Evolutionary conservation across 1,140 invertebrate genomes (phyloP).

Genomic region (Anastatus disparis): DNA sequence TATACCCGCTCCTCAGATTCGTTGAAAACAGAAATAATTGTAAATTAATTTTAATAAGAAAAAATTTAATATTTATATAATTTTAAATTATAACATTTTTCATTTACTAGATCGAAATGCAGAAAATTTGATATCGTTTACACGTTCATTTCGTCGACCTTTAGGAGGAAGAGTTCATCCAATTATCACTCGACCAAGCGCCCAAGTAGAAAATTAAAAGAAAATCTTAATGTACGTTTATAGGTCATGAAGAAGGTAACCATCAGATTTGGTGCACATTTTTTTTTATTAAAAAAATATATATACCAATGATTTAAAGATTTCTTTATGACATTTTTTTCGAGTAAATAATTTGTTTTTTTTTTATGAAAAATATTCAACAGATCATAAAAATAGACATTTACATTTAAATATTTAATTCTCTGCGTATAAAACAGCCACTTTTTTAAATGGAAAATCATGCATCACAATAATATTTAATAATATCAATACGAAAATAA

Average conservation of each 20-base stretch:
- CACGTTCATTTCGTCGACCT: constrained; percentile 12
- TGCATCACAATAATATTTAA: constrained; percentile 5
- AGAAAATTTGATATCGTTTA: not conserved
- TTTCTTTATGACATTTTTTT: not conserved
- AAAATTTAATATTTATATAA: no score
- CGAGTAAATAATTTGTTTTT: constrained; percentile 3
- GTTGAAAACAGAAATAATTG: constrained; percentile 40
- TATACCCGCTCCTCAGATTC: constrained; percentile 44
- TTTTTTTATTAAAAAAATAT: constrained; percentile 35
- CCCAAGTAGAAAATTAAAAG: constrained; percentile 1
- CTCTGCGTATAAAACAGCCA: not conserved
- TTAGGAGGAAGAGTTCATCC: constrained; percentile 35
- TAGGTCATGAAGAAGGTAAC: no score
- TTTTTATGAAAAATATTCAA: not conserved
- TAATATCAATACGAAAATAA: not conserved
- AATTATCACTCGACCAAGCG: constrained; percentile 15
- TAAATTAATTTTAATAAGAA: constrained; percentile 17
- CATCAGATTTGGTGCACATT: no score
- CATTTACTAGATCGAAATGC: constrained; percentile 16
- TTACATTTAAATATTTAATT: constrained; percentile 2
- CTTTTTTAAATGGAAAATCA: not conserved
- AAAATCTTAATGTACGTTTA: no score
- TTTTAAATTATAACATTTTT: not conserved
- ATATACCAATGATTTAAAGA: not conserved
- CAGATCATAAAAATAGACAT: constrained; percentile 17